These are phyloP conservation scores for Neoascia interrupta DNA, from an alignment of 2,888 invertebrate genomes.

Conservation along the genomic window DNA sequence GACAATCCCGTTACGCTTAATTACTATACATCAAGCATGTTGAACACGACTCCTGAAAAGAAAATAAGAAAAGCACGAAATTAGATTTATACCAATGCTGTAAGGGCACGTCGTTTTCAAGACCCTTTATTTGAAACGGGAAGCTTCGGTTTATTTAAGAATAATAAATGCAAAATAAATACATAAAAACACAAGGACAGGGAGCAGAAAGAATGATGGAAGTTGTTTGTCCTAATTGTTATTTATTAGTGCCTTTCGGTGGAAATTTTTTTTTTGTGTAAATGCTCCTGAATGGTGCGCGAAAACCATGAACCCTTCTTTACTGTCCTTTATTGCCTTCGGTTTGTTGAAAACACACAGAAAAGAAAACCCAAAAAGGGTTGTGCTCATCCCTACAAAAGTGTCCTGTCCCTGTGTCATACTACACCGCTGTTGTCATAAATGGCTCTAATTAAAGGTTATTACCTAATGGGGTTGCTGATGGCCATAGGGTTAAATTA, in stretches of 20 bases:
- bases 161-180: conserved; percentile 40
- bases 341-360: conserved; percentile 17
- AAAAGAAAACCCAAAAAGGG: conserved; percentile 36
- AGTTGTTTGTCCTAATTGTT: conserved; percentile 61
- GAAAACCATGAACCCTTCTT: conserved; percentile 19
- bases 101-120: background rate
- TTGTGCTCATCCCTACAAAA: conserved; percentile 37
- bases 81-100: conserved; percentile 6
- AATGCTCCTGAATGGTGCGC: conserved; percentile 32
- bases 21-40: conserved; percentile 45
- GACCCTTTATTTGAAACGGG: background rate
- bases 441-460: conserved; percentile 66
- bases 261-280: conserved; percentile 19
- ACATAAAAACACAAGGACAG: conserved; percentile 2
- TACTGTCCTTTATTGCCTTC: conserved; percentile 5
- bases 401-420: conserved; percentile 38
- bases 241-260: conserved; percentile 57
- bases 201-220: conserved; percentile 24
- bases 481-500: conserved; percentile 59
- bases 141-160: conserved; percentile 12
- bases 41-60: conserved; percentile 41
- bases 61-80: conserved; percentile 5
- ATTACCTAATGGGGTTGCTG: conserved; percentile 63
- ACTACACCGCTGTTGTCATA: conserved; percentile 48
- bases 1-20: conserved; percentile 17